Percentiles rank a stretch among this genome's conserved stretches.
phyloP scores from a whole-genome alignment of 2,888 invertebrate species.

The Cancer borealis region DNA sequence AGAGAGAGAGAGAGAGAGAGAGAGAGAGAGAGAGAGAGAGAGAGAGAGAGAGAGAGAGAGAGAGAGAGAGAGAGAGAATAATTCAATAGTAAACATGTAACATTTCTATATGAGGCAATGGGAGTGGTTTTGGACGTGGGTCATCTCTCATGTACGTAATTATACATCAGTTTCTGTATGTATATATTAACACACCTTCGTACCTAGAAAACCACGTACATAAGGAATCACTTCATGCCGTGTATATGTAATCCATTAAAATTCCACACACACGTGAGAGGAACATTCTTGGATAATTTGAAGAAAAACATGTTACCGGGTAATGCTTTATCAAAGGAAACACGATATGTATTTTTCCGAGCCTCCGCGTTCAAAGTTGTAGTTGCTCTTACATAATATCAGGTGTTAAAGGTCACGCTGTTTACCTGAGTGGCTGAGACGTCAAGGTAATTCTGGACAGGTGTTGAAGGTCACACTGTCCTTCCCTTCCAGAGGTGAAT shows the following conservation, averaged over 20 bases:
- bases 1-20: conserved; percentile 43
- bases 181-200: too few relatives aligned
- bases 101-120: too few relatives aligned
- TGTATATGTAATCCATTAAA: too few relatives aligned
- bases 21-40: conserved; percentile 46
- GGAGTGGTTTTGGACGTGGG: too few relatives aligned
- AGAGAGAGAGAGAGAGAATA: conserved; percentile 6
- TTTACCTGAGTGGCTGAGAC: neutral
- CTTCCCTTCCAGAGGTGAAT: too few relatives aligned
- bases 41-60: conserved; percentile 42
- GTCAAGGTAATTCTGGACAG: neutral
- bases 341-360: neutral
- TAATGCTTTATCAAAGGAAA: neutral
- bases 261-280: too few relatives aligned
- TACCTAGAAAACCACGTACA: too few relatives aligned
- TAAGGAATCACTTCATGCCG: too few relatives aligned
- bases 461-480: too few relatives aligned
- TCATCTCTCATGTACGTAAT: too few relatives aligned
- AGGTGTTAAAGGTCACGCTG: neutral
- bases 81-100: neutral
- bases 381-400: neutral
- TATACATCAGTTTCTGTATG: too few relatives aligned
- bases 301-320: neutral
- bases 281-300: neutral
- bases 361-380: neutral